A percentile compares a stretch with the other conserved stretches of the same genome.
Conservation (phyloP, 2,797 vertebrate genomes). For the Artibeus jamaicensis region DNA sequence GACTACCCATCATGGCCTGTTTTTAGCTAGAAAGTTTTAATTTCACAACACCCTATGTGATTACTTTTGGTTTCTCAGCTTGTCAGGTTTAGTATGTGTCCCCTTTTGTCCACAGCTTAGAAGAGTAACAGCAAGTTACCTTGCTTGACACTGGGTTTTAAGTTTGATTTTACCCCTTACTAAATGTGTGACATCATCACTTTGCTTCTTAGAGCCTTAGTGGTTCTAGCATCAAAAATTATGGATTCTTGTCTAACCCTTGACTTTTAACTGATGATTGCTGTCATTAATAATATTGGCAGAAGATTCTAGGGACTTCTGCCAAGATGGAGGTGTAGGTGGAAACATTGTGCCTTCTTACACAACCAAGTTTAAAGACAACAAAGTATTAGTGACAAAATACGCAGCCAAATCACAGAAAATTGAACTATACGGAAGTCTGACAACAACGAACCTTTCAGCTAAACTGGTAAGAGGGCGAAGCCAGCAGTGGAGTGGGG, state of each 20-base stretch:
- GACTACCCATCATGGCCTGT: not conserved
- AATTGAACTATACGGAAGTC: no score
- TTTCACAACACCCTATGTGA: not conserved
- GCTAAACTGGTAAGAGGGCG: no score
- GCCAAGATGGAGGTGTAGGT: no score
- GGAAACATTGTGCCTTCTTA: no score
- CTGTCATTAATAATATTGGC: not conserved
- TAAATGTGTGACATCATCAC: not conserved
- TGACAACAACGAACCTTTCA: no score
- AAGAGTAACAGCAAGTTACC: not conserved
- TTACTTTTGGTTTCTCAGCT: not conserved
- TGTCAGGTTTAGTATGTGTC: not conserved
- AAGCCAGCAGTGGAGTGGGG: no score
- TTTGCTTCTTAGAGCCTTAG: not conserved
- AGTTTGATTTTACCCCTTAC: not conserved
- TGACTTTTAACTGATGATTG: not conserved
- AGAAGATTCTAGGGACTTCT: no score
- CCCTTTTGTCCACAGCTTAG: not conserved
- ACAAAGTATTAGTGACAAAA: no score
- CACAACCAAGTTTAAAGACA: no score
- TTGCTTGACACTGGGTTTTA: not conserved
- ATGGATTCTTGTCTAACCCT: not conserved
- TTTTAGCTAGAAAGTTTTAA: not conserved
- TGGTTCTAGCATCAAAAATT: not conserved
- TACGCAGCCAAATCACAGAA: no score